phyloP scores from a whole-genome alignment of 2,888 invertebrate genomes.

The Himalopsyche kuldschensis region DNA sequence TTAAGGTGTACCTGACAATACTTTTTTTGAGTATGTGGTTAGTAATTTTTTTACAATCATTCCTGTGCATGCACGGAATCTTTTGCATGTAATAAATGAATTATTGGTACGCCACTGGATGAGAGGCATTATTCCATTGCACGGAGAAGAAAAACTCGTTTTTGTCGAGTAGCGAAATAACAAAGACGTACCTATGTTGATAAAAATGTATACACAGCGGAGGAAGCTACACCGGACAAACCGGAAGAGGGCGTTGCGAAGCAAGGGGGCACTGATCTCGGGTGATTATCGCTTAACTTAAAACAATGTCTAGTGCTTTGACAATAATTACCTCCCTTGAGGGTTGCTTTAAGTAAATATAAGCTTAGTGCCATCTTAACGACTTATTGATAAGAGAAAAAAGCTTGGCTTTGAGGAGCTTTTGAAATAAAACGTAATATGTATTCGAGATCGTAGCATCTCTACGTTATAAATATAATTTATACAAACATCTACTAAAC shows the following conservation, averaged over 20 bases:
- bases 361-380: not conserved
- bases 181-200: constrained; percentile 2
- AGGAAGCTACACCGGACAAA: constrained; percentile 4
- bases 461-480: not conserved
- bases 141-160: constrained; percentile 27
- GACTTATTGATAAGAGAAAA: not conserved
- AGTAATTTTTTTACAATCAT: no score
- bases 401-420: not conserved
- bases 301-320: not conserved
- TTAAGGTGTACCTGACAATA: no score
- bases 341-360: not conserved
- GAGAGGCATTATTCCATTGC: constrained; percentile 17
- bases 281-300: not conserved
- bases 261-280: not conserved
- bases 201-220: constrained; percentile 4
- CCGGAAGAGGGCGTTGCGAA: not conserved
- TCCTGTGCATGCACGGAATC: no score
- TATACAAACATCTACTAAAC: no score
- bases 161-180: constrained; percentile 17
- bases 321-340: not conserved
- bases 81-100: no score
- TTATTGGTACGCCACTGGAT: not conserved
- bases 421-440: not conserved
- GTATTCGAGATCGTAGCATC: not conserved
- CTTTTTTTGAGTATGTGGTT: no score